Percentiles rank a stretch among this genome's conserved stretches.
Conservation (phyloP, 2,113 vertebrate genomes). For the Monarcha castaneiventris region DNA sequence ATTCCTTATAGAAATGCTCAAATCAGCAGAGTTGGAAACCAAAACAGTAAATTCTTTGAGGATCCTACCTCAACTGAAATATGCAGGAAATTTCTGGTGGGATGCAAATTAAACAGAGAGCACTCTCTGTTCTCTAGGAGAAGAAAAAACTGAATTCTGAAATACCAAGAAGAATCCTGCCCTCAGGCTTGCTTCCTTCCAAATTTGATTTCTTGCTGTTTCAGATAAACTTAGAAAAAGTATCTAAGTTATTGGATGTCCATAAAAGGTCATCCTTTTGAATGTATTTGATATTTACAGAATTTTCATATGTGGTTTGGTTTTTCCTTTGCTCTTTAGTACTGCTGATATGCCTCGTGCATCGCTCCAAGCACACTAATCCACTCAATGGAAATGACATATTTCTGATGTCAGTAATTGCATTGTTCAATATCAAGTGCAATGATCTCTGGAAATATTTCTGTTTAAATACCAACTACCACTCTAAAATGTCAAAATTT, state of each 20-base stretch:
- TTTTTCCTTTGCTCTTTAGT: background rate
- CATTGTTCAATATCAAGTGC: background rate
- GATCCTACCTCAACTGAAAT: background rate
- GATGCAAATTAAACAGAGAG: background rate
- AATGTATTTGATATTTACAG: background rate
- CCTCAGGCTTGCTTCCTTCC: background rate
- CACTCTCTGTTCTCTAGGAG: background rate
- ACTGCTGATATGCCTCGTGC: background rate
- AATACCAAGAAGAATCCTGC: background rate
- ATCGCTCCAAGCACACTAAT: background rate
- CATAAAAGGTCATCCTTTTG: background rate
- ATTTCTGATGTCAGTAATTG: background rate
- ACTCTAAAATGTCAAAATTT: conserved; percentile 1
- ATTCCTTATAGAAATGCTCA: background rate
- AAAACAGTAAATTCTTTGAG: background rate
- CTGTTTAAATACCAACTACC: background rate
- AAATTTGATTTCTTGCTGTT: background rate
- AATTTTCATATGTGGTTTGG: background rate
- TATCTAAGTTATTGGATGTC: background rate
- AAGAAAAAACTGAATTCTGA: background rate
- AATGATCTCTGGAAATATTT: conserved; percentile 12
- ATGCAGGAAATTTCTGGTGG: background rate
- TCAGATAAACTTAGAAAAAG: background rate
- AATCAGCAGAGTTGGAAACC: background rate
- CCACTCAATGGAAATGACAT: background rate